Evolutionary conservation across 2,888 invertebrate species (phyloP), one percentile per base, ranked within the genome.

Genomic region (Dolomedes plantarius): DNA sequence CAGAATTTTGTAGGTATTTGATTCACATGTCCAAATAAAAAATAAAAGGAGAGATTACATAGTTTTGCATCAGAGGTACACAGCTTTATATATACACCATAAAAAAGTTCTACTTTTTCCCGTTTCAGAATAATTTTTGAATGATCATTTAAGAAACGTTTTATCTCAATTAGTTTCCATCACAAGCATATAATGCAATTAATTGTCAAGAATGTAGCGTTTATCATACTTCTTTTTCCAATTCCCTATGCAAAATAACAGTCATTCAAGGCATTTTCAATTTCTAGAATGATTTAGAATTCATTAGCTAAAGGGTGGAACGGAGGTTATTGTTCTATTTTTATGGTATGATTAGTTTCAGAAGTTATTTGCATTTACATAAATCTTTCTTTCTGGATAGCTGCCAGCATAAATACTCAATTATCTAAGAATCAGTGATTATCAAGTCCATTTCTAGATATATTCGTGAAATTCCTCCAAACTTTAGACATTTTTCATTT

Each of bases 301-400:
- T 56, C 56, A 56, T 56, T 56, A 56, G 16, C 56, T 56, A 56
- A 56, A 56, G 56, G 23, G 56, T 23, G 56, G 56, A 23, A 56
- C 23, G 56, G 36, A 36, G n/a, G n/a, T 36, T 36, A 36, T 2
- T 16, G n/a, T n/a, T n/a, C n/a, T n/a, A n/a, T 56, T 56, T 23
- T 6, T 16, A 56, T 11, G 56, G 23, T 23, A 23, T 56, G 23
- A 6, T 23, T 56, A 56, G 7, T 23, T 23, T 56, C 23, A 16
- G 41, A 46, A 56, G 23, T 11, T 23, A 56, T 56, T 56, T 56
- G 56, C 23, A 11, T 11, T 23, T 5, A 6, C 56, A 11, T 56
- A 56, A 23, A 56, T 56, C 23, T 56, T 16, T 23, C 23, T 19
- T 19, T 11, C 56, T 56, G 56, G 56, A 56, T 3, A 23, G 23